Evolutionary conservation across 2,113 vertebrate genomes (phyloP).

Genomic region (Polypterus bichir): DNA sequence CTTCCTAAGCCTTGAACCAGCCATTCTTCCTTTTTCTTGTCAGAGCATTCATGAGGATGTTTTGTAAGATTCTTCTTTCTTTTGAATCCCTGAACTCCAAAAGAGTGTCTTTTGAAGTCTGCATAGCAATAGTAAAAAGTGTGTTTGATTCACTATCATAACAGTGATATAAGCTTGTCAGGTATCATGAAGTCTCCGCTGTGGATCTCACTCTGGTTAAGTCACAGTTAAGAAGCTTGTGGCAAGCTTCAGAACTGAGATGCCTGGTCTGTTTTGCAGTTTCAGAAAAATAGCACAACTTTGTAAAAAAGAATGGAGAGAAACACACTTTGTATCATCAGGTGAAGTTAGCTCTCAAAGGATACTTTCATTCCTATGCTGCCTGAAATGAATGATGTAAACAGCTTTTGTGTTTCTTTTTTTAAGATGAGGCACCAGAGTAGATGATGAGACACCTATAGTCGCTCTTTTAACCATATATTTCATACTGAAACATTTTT

Average conservation of each 20-base stretch:
- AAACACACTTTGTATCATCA: conserved; percentile 50
- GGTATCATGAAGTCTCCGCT: conserved; percentile 20
- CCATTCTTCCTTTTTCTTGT: too few species aligned
- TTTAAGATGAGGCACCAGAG: conserved; percentile 40
- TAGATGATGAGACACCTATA: conserved; percentile 57
- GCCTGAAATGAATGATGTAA: conserved; percentile 53
- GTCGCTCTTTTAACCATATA: conserved; percentile 76
- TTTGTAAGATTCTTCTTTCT: too few species aligned
- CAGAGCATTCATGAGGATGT: too few species aligned
- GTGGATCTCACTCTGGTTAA: conserved; percentile 27
- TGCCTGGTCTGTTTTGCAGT: conserved; percentile 32
- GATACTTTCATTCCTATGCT: conserved; percentile 32
- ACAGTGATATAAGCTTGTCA: conserved; percentile 38
- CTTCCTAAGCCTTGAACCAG: too few species aligned
- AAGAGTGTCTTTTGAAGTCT: too few species aligned
- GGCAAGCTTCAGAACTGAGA: conserved; percentile 27
- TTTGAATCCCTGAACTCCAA: too few species aligned
- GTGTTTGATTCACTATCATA: conserved; percentile 39
- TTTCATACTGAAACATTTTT: conserved; percentile 71
- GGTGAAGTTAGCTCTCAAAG: conserved; percentile 53
- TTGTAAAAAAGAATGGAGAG: conserved; percentile 55
- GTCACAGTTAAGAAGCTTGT: conserved; percentile 22
- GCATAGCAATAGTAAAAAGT: neutral
- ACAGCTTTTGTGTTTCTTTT: conserved; percentile 47
- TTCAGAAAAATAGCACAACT: conserved; percentile 44